phyloP scores from a whole-genome alignment of 2,113 vertebrate genomes.

The Corydoras maculifer region DNA sequence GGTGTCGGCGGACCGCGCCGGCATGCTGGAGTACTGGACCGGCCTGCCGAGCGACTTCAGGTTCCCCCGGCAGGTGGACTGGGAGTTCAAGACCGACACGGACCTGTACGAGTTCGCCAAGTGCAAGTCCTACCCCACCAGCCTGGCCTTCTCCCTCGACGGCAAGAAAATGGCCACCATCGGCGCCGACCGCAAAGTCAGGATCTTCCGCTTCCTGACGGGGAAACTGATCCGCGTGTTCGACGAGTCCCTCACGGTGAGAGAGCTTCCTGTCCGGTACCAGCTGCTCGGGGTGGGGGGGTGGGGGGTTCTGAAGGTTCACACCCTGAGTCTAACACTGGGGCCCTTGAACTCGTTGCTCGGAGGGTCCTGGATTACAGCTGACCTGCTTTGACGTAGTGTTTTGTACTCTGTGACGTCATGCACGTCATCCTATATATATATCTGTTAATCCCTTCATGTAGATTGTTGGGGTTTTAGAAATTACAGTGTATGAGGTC shows the following conservation, averaged over 20 bases:
- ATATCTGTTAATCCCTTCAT: too few relatives aligned
- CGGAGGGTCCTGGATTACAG: too few relatives aligned
- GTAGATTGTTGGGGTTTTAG: too few relatives aligned
- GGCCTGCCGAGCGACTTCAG: slow-evolving; percentile 85
- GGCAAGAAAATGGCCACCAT: slow-evolving; percentile 96
- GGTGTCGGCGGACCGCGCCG: slow-evolving; percentile 89
- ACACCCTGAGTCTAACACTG: too few relatives aligned
- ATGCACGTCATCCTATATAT: too few relatives aligned
- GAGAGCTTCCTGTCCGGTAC: slow-evolving; percentile 40
- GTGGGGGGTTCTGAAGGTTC: too few relatives aligned
- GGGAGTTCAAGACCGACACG: slow-evolving; percentile 96
- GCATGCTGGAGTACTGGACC: slow-evolving; percentile 98
- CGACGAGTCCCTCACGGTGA: slow-evolving; percentile 90
- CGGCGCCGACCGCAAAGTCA: slow-evolving; percentile 88
- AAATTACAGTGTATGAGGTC: too few relatives aligned
- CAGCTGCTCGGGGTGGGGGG: neutral
- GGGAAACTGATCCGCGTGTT: slow-evolving; percentile 95
- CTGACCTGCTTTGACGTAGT: too few relatives aligned
- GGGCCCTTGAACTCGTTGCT: too few relatives aligned
- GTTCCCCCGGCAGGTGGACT: slow-evolving; percentile 84
- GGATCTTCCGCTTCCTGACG: slow-evolving; percentile 92
- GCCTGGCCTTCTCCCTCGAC: slow-evolving; percentile 84
- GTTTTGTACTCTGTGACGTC: too few relatives aligned
- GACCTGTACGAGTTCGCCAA: slow-evolving; percentile 97
- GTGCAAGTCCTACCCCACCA: slow-evolving; percentile 86